Percentiles rank a stretch among this genome's conserved stretches.
phyloP scores from a whole-genome alignment of 2,888 invertebrate genomes.

The Melanotus villosus region DNA sequence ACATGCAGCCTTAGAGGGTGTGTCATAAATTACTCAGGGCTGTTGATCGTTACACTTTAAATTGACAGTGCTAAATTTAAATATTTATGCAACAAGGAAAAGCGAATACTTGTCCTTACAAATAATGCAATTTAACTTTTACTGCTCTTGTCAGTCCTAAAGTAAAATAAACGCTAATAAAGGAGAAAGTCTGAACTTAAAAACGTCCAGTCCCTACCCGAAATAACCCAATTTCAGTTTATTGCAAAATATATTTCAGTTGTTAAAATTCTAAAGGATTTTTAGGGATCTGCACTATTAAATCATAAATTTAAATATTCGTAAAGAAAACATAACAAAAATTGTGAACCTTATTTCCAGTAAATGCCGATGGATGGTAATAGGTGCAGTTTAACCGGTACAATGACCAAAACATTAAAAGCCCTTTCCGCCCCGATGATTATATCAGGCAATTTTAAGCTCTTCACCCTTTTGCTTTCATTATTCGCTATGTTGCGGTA shows the following conservation, averaged over 20 bases:
- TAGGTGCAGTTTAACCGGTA: background rate
- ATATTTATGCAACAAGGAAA: constrained; percentile 5
- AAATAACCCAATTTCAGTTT: background rate
- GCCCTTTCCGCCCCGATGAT: constrained; percentile 42
- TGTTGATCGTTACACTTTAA: background rate
- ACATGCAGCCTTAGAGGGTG: background rate
- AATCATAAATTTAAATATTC: background rate
- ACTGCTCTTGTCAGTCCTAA: constrained; percentile 9
- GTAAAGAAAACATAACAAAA: background rate
- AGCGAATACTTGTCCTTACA: background rate
- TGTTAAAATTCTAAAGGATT: background rate
- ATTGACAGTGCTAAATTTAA: constrained; percentile 3
- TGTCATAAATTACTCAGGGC: background rate
- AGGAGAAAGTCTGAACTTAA: background rate
- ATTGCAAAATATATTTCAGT: background rate
- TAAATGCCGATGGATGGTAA: constrained; percentile 2
- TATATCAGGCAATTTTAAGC: constrained; percentile 34
- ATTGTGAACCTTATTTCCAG: background rate
- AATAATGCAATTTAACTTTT: constrained; percentile 20
- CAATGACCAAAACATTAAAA: constrained; percentile 14
- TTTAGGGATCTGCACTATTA: background rate
- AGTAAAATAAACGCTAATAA: background rate
- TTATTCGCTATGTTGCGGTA: constrained; percentile 35
- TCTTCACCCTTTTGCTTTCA: constrained; percentile 39
- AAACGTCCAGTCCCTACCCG: background rate